phyloP scores from a whole-genome alignment of 2,797 vertebrate genomes.

The Momotus momota region DNA sequence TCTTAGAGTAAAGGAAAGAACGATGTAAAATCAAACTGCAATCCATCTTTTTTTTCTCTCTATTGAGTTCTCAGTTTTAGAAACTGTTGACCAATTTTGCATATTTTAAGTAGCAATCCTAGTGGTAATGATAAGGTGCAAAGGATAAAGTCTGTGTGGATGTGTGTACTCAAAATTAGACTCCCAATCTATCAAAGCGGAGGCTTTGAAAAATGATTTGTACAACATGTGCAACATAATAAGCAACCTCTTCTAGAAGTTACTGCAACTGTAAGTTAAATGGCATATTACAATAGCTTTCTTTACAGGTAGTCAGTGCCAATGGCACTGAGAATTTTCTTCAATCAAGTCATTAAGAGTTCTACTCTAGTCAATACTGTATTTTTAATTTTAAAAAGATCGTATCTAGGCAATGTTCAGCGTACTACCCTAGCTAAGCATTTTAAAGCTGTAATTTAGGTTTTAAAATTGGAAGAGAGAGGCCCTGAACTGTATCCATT shows the following conservation, averaged over 20 bases:
- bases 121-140: background rate
- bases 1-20: background rate
- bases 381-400: background rate
- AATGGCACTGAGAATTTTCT: background rate
- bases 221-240: background rate
- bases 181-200: background rate
- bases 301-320: background rate
- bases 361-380: background rate
- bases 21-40: background rate
- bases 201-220: background rate
- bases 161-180: background rate
- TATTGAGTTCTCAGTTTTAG: background rate
- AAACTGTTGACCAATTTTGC: background rate
- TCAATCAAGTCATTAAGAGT: background rate
- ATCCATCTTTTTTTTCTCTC: background rate
- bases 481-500: background rate
- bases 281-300: background rate
- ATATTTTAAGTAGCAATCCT: background rate
- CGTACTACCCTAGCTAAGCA: background rate
- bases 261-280: background rate
- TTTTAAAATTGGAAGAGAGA: background rate
- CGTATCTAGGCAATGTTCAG: background rate
- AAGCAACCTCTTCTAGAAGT: background rate
- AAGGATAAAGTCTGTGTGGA: background rate
- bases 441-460: background rate